Evolutionary conservation across 2,888 invertebrate genomes (phyloP).

Genomic region (Thera britannica): DNA sequence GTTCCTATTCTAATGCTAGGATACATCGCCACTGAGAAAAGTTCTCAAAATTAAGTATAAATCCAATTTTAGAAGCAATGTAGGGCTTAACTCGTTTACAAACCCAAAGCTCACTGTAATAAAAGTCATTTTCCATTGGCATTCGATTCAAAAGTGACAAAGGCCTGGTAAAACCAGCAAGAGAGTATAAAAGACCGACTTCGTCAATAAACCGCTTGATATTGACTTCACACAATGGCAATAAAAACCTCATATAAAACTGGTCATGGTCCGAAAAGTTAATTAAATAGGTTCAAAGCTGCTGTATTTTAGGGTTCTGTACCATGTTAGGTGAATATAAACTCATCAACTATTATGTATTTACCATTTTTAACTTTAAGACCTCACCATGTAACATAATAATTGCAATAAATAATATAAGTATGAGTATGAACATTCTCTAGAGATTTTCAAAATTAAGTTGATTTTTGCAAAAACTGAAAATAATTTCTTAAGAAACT

Average conservation of each 20-base stretch:
- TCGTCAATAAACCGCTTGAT: conserved; percentile 73
- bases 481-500: too few species aligned
- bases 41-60: too few species aligned
- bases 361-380: too few species aligned
- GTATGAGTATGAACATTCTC: too few species aligned
- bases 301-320: conserved; percentile 53
- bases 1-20: too few species aligned
- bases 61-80: not conserved
- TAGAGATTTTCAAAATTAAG: too few species aligned
- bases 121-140: conserved; percentile 5
- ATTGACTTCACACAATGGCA: conserved; percentile 75
- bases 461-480: too few species aligned
- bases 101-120: not conserved
- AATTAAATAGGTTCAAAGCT: conserved; percentile 71
- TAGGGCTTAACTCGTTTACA: not conserved
- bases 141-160: conserved; percentile 11
- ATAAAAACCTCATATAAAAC: conserved; percentile 69
- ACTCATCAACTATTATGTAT: too few species aligned
- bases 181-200: conserved; percentile 54
- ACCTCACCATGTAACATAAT: too few species aligned
- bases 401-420: too few species aligned
- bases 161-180: conserved; percentile 5
- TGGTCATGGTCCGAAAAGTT: conserved; percentile 70
- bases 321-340: not conserved
- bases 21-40: too few species aligned